Evolutionary conservation across 2,113 vertebrate genomes (phyloP).

Genomic region (Plecotus auritus): DNA sequence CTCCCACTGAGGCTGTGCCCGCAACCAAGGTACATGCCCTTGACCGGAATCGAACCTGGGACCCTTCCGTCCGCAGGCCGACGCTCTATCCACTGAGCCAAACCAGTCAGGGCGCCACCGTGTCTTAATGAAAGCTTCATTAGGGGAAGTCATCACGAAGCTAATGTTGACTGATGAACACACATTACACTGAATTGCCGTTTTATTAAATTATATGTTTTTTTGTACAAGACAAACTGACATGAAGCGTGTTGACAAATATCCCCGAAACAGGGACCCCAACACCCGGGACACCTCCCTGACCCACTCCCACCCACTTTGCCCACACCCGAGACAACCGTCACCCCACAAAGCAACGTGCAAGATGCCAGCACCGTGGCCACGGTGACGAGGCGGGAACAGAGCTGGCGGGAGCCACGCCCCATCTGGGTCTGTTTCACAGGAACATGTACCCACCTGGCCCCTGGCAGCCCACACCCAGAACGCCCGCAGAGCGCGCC

Average conservation of each 20-base stretch:
- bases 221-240: background rate
- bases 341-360: background rate
- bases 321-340: background rate
- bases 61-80: no score
- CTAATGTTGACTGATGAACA: background rate
- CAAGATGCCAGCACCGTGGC: background rate
- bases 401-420: background rate
- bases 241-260: background rate
- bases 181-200: background rate
- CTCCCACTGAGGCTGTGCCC: no score
- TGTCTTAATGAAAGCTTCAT: slow-evolving; percentile 24
- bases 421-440: background rate
- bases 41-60: no score
- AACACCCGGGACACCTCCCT: background rate
- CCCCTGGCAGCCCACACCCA: background rate
- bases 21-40: no score
- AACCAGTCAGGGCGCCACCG: background rate
- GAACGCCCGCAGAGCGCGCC: background rate
- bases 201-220: background rate
- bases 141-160: background rate
- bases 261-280: background rate
- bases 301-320: background rate
- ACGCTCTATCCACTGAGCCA: no score
- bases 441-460: background rate
- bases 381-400: background rate